Percentiles rank a stretch among this genome's conserved stretches.
phyloP scores from a whole-genome alignment of 2,888 invertebrate species.

The Pammene fasciana region DNA sequence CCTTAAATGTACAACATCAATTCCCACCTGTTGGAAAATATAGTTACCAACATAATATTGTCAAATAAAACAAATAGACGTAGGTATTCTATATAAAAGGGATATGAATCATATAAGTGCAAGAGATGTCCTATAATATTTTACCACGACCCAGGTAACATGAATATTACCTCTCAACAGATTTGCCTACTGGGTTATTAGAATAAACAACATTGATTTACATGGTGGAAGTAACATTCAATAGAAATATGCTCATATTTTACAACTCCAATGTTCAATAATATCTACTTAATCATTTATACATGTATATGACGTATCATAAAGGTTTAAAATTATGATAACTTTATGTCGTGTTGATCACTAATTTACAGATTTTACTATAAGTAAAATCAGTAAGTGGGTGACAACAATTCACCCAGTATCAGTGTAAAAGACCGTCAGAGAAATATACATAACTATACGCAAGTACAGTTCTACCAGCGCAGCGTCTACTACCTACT shows the following conservation, averaged over 20 bases:
- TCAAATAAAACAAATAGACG: no score
- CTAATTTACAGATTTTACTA: no score
- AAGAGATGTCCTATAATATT: not conserved
- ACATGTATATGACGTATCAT: not conserved
- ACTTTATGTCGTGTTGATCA: no score
- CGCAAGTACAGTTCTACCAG: no score
- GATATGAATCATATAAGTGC: conserved; percentile 12
- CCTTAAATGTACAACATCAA: not conserved
- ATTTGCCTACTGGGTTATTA: not conserved
- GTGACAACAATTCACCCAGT: no score
- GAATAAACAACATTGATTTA: conserved; percentile 18
- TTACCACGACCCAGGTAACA: not conserved
- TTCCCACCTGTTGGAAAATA: no score
- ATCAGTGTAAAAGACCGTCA: no score
- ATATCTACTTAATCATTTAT: conserved; percentile 2
- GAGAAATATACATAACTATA: no score
- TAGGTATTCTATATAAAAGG: not conserved
- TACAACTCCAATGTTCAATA: conserved; percentile 19
- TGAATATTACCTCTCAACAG: conserved; percentile 11
- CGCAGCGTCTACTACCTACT: no score
- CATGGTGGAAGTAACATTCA: conserved; percentile 16
- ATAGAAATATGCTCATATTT: conserved; percentile 20
- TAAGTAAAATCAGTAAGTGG: no score
- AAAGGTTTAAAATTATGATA: not conserved
- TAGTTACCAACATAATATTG: no score